Percentiles rank a stretch among this genome's conserved stretches.
These are phyloP conservation scores for Saccostrea glomerata DNA, from an alignment of 1,140 invertebrate genomes.

Conservation along the genomic window DNA sequence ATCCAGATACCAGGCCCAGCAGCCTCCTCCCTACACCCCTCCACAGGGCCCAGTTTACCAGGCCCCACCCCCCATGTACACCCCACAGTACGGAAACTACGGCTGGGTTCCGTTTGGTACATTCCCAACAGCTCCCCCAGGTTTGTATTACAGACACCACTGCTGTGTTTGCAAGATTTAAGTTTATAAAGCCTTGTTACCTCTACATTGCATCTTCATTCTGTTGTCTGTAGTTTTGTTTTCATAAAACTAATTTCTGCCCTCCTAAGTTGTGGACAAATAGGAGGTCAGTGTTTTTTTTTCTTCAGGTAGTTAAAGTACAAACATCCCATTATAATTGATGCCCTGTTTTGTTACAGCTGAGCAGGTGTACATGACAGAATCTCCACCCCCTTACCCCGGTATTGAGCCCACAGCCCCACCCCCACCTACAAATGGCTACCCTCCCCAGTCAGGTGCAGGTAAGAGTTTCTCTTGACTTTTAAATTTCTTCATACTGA, in stretches of 20 bases:
- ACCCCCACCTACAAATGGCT: constrained; percentile 50
- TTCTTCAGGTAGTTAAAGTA: too few species aligned
- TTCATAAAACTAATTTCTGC: too few species aligned
- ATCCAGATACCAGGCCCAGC: constrained; percentile 87
- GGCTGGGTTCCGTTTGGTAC: constrained; percentile 93
- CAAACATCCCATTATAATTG: too few species aligned
- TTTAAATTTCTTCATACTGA: not conserved
- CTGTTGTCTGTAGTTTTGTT: too few species aligned
- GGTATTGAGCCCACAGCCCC: constrained; percentile 83
- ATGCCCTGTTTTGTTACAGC: constrained; percentile 79
- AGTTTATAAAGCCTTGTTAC: not conserved
- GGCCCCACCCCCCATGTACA: constrained; percentile 94
- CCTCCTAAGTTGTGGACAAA: too few species aligned
- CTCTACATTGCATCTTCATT: too few species aligned
- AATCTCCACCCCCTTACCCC: constrained; percentile 96
- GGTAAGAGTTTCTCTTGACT: not conserved
- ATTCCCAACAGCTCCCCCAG: constrained; percentile 85
- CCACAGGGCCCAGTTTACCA: constrained; percentile 92
- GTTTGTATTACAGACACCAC: constrained; percentile 74
- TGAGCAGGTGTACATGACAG: constrained; percentile 93
- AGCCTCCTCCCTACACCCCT: constrained; percentile 93
- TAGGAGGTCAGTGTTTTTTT: too few species aligned
- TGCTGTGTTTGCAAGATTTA: not conserved
- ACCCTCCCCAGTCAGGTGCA: not conserved
- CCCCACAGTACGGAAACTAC: constrained; percentile 88